A percentile compares a stretch with the other conserved stretches of the same genome.
Conservation (phyloP, 2,888 invertebrate species). For the Drosophila anomelani region DNA sequence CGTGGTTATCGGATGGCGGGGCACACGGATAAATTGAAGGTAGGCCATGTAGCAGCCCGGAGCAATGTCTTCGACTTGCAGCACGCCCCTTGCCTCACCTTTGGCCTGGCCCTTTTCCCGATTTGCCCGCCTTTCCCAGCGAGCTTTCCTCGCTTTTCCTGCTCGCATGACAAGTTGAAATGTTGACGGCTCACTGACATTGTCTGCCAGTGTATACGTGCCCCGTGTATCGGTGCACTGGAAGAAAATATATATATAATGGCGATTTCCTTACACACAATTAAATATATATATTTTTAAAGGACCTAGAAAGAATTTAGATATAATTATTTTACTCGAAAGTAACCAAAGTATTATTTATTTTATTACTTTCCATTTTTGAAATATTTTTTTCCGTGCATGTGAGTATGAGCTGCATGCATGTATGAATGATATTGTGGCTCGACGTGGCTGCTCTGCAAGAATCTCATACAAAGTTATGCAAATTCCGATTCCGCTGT, state of each 20-base stretch:
- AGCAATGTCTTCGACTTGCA: slow-evolving; percentile 59
- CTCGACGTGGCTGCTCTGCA: slow-evolving; percentile 58
- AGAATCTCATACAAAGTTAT: slow-evolving; percentile 77
- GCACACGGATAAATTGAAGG: slow-evolving; percentile 72
- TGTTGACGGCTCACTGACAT: slow-evolving; percentile 77
- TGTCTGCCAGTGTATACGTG: slow-evolving; percentile 39
- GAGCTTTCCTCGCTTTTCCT: slow-evolving; percentile 38
- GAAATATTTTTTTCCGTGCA: slow-evolving; percentile 3
- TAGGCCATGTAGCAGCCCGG: slow-evolving; percentile 56
- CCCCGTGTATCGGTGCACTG: slow-evolving; percentile 20
- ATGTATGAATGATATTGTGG: slow-evolving; percentile 77
- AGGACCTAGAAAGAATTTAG: too few species aligned
- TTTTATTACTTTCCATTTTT: background rate
- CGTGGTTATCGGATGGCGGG: slow-evolving; percentile 58
- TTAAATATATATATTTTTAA: background rate
- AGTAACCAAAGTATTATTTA: fast-evolving
- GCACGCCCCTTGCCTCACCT: slow-evolving; percentile 19
- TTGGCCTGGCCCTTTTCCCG: slow-evolving; percentile 19
- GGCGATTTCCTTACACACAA: background rate
- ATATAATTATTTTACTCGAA: background rate
- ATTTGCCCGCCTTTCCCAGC: slow-evolving; percentile 7
- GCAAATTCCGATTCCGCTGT: slow-evolving; percentile 67
- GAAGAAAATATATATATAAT: background rate
- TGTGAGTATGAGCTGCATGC: slow-evolving; percentile 30
- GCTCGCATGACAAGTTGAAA: slow-evolving; percentile 77